These are phyloP conservation scores for Pristis pectinata DNA, from an alignment of 2,797 vertebrate species.

Conservation along the genomic window DNA sequence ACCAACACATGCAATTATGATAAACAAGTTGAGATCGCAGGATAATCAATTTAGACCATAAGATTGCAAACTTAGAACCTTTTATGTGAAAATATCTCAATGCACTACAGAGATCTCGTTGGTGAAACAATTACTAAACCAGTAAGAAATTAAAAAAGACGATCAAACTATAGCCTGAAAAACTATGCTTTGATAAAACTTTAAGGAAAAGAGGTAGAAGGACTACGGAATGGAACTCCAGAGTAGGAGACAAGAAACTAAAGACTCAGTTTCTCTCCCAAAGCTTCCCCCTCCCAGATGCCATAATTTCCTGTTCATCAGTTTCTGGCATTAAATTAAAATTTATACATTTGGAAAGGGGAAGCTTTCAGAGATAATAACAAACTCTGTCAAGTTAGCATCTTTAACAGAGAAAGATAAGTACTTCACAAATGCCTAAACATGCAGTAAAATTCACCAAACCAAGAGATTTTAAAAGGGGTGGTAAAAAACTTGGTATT, in stretches of 20 bases:
- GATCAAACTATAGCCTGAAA: neutral
- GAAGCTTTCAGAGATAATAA: neutral
- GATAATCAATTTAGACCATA: neutral
- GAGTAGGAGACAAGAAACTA: neutral
- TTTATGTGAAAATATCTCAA: neutral
- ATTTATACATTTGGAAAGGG: neutral
- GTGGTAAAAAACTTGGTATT: neutral
- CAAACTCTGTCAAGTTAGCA: neutral
- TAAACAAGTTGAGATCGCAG: neutral
- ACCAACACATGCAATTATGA: neutral
- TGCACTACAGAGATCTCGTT: no score
- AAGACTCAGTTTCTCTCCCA: neutral
- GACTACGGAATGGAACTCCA: neutral
- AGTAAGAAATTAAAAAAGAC: neutral
- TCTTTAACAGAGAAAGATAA: neutral
- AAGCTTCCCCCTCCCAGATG: no score
- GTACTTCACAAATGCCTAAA: neutral
- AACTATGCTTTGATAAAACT: neutral
- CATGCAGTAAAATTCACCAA: neutral
- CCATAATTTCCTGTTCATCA: no score
- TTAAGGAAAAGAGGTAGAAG: neutral
- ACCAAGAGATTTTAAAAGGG: neutral
- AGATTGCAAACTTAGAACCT: neutral
- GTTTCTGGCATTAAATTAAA: no score
- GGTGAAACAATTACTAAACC: neutral